A percentile compares a stretch with the other conserved stretches of the same genome.
Conservation (phyloP, 1,140 invertebrate genomes). For the Megalopta genalis region DNA sequence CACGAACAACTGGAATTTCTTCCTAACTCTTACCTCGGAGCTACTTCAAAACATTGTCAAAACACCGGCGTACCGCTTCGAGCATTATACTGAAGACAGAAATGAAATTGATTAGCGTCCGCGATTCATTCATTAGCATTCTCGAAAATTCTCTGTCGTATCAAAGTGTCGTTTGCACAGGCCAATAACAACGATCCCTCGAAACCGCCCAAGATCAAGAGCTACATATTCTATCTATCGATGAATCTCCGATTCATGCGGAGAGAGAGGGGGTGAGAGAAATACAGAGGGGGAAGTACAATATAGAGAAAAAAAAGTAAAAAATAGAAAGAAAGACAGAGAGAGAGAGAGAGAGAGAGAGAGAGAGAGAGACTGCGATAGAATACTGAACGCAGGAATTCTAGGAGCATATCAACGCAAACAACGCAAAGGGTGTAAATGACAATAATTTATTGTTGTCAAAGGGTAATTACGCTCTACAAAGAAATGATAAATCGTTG, state of each 20-base stretch:
- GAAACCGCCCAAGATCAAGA: background rate
- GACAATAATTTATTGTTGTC: slow-evolving; percentile 80
- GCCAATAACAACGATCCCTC: background rate
- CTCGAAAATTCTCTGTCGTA: too few species aligned
- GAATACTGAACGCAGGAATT: slow-evolving; percentile 42
- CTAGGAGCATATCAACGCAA: slow-evolving; percentile 66
- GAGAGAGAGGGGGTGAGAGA: background rate
- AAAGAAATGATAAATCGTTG: slow-evolving; percentile 77
- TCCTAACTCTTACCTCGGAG: too few species aligned
- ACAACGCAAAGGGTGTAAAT: slow-evolving; percentile 69
- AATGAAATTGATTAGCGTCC: too few species aligned
- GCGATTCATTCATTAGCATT: too few species aligned
- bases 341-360: too few species aligned
- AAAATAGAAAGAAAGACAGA: background rate
- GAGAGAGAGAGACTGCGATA: slow-evolving; percentile 17
- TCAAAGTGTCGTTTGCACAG: too few species aligned
- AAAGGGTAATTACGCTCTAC: slow-evolving; percentile 77
- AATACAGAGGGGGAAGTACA: background rate
- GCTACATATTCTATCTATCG: background rate
- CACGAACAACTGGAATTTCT: too few species aligned
- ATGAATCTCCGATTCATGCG: background rate
- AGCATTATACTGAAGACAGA: too few species aligned
- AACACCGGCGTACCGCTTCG: too few species aligned
- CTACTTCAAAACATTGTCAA: too few species aligned
- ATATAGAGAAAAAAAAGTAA: slow-evolving; percentile 22